Conservation (phyloP, 30 jellyfish, hydroid and myxozoan species). For the Hydractinia echinata region DNA sequence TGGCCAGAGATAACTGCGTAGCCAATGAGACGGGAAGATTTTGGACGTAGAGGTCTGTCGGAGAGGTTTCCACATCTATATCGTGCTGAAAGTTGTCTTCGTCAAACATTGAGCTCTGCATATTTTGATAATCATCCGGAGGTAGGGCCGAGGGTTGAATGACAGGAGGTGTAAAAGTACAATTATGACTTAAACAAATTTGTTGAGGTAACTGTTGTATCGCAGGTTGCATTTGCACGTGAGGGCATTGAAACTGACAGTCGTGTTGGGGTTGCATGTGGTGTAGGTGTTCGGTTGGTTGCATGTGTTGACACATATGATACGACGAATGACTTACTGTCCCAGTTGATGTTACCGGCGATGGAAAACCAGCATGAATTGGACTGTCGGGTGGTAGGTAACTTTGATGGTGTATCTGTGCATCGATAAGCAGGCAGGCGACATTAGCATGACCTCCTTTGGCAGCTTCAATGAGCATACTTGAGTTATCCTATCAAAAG, state of each 20-base stretch:
- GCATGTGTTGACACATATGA: conserved; percentile 38
- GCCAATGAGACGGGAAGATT: conserved; percentile 71
- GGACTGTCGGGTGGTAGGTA: conserved; percentile 64
- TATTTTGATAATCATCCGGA: conserved; percentile 48
- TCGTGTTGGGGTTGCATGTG: conserved; percentile 60
- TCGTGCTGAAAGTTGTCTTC: conserved; percentile 35
- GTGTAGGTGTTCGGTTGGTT: conserved; percentile 46
- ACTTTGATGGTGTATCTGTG: conserved; percentile 58
- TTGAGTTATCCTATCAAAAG: conserved; percentile 75
- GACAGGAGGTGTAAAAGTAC: conserved; percentile 83
- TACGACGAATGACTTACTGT: conserved; percentile 48
- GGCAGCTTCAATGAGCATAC: conserved; percentile 98
- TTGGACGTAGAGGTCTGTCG: conserved; percentile 70
- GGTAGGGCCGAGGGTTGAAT: conserved; percentile 78
- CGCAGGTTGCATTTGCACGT: conserved; percentile 38
- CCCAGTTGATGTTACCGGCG: conserved; percentile 82
- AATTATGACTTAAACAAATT: conserved; percentile 66
- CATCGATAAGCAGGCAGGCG: conserved; percentile 80
- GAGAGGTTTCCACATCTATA: conserved; percentile 35
- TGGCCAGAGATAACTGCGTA: conserved; percentile 72
- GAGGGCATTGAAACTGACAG: conserved; percentile 79
- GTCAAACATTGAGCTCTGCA: conserved; percentile 47
- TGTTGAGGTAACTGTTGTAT: conserved; percentile 51
- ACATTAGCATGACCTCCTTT: conserved; percentile 98
- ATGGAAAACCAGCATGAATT: conserved; percentile 68